Evolutionary conservation across 1,140 invertebrate species (phyloP), one percentile per base, ranked within the genome.

Genomic region (Dreissena rostriformis): DNA sequence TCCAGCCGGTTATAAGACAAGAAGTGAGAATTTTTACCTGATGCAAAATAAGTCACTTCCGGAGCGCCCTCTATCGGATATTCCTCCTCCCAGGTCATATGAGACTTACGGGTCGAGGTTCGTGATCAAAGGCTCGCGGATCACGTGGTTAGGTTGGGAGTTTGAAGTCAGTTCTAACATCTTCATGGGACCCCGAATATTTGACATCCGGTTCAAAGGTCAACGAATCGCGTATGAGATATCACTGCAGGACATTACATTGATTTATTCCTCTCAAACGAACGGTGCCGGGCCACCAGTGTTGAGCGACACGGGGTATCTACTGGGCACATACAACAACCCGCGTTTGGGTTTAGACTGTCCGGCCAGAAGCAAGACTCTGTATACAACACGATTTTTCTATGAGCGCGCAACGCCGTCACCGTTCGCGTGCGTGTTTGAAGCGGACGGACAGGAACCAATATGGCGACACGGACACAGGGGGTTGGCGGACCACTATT

Each of bases 221-320:
- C 52, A 76, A 51, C 52, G 82, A 63, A 84, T 84, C 51, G 82
- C 75, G 5, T 84, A 77, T 52, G 82, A 84, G 65, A 84, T 84
- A 19, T 77, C 82, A 52, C 55, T 84, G 26, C 82, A 84, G 52
- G 82, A 84, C 22, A 65, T 78, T 0, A 84, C 82, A n/a, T 26
- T 84, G 11, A 49, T 84, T 22, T 84, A 84, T 71, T 70, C 82
- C 11, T 76, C 67, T 22, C 67, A 78, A 24, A 68, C 65, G 15
- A 78, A 71, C n/a, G 82, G 82, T 10, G 74, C 73, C 0, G 82
- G 73, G 24, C 82, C 82, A 5, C 66, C 67, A 0, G 61, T 24
- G 14, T 49, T 84, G 52, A 57, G 49, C 11, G 82, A 84, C 39
- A 73, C 68, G 6, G 14, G 19, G n/a, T 84, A 71, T 29, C 52